A percentile compares a stretch with the other conserved stretches of the same genome.
Evolutionary conservation across 1,140 invertebrate genomes (phyloP).

Genomic region (Gryllus bimaculatus): DNA sequence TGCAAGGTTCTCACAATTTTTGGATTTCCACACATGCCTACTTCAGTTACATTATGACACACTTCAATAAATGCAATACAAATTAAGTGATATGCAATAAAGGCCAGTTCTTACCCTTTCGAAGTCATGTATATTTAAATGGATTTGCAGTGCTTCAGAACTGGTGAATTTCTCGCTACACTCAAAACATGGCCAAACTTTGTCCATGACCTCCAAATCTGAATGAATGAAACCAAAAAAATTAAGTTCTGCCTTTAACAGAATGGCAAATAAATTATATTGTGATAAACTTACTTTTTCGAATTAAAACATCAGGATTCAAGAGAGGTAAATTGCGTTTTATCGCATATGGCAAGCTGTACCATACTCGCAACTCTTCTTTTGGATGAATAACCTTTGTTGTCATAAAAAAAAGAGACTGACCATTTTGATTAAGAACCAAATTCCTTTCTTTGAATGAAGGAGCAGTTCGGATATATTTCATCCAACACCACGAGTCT

Average conservation of each 20-base stretch:
- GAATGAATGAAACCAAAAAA: neutral
- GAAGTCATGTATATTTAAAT: slow-evolving; percentile 44
- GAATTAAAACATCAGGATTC: slow-evolving; percentile 27
- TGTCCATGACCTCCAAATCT: neutral
- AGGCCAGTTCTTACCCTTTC: neutral
- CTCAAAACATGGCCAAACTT: slow-evolving; percentile 46
- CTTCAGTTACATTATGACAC: no score
- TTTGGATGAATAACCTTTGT: slow-evolving; percentile 48
- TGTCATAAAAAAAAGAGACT: slow-evolving; percentile 58
- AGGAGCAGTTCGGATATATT: slow-evolving; percentile 60
- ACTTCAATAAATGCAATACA: no score
- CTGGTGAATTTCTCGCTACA: slow-evolving; percentile 46
- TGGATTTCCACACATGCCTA: no score
- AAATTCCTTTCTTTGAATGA: slow-evolving; percentile 59
- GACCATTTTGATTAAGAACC: slow-evolving; percentile 53
- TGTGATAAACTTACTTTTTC: slow-evolving; percentile 22
- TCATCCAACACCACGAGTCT: slow-evolving; percentile 74
- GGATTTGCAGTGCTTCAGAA: slow-evolving; percentile 44
- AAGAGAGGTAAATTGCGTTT: slow-evolving; percentile 38
- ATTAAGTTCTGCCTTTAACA: neutral
- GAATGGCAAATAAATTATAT: neutral
- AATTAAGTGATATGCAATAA: no score
- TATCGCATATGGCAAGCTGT: slow-evolving; percentile 46
- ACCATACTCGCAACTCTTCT: slow-evolving; percentile 58
- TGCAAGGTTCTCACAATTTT: no score